A percentile compares a stretch with the other conserved stretches of the same genome.
Conservation (phyloP, 2,797 vertebrate species). For the Numenius phaeopus region DNA sequence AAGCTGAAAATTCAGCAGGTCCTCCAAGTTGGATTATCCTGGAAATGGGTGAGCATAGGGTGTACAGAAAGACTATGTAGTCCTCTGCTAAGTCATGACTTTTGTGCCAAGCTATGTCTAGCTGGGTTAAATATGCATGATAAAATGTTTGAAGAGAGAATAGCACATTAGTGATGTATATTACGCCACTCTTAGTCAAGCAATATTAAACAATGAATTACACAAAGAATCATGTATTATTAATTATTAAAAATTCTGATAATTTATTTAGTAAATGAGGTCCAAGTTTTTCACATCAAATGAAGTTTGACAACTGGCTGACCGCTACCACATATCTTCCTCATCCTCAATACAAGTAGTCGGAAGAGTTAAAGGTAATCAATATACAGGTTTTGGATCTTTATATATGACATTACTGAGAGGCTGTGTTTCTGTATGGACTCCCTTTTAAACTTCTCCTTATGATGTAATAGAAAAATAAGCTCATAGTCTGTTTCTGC, state of each 20-base stretch:
- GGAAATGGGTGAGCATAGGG: neutral
- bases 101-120: neutral
- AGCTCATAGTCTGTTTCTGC: neutral
- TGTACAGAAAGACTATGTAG: neutral
- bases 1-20: neutral
- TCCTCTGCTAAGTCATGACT: neutral
- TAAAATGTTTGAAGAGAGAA: neutral
- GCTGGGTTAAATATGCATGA: neutral
- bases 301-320: neutral
- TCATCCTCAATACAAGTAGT: neutral
- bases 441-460: neutral
- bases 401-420: neutral
- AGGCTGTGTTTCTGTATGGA: neutral
- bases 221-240: neutral
- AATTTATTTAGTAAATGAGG: neutral
- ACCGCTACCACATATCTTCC: rapidly evolving
- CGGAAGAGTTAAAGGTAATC: neutral
- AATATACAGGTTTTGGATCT: neutral
- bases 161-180: neutral
- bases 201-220: neutral
- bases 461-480: neutral
- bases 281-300: too few relatives aligned
- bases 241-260: neutral
- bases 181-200: neutral
- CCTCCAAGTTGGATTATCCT: neutral